Conservation (phyloP, 1,140 invertebrate genomes). For the Ditylenchus dipsaci region DNA sequence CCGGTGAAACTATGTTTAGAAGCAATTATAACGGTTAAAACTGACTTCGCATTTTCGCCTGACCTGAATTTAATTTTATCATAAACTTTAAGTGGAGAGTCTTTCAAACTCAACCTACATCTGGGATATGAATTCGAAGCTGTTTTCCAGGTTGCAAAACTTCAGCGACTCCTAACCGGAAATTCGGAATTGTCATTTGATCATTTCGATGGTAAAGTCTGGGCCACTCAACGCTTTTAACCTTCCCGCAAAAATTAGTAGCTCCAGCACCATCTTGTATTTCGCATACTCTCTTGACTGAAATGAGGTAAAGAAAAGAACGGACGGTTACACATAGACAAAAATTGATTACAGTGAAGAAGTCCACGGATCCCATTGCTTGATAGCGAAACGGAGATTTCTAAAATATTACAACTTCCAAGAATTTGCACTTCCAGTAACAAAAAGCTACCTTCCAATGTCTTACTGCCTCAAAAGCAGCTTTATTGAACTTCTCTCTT, state of each 20-base stretch:
- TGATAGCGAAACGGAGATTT: not conserved
- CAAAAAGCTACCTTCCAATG: no score
- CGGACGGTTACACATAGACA: not conserved
- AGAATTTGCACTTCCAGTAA: no score
- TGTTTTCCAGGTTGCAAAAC: not conserved
- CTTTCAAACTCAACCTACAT: conserved; percentile 7
- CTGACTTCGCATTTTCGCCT: no score
- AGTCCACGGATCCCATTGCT: not conserved
- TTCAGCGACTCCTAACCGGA: not conserved
- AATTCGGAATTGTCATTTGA: not conserved
- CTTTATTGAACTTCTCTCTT: not conserved
- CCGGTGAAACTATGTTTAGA: no score
- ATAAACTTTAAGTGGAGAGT: no score
- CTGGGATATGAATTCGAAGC: not conserved
- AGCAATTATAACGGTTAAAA: no score
- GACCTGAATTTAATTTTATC: no score
- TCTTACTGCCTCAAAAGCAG: not conserved
- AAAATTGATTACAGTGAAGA: no score
- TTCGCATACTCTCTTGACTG: not conserved
- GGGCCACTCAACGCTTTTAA: not conserved
- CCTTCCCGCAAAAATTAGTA: not conserved
- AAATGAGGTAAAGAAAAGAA: no score
- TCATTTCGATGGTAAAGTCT: not conserved
- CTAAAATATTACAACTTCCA: no score
- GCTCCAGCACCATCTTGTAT: not conserved